These are phyloP conservation scores for Crotophaga sulcirostris DNA, from an alignment of 2,113 vertebrate species.

Conservation along the genomic window DNA sequence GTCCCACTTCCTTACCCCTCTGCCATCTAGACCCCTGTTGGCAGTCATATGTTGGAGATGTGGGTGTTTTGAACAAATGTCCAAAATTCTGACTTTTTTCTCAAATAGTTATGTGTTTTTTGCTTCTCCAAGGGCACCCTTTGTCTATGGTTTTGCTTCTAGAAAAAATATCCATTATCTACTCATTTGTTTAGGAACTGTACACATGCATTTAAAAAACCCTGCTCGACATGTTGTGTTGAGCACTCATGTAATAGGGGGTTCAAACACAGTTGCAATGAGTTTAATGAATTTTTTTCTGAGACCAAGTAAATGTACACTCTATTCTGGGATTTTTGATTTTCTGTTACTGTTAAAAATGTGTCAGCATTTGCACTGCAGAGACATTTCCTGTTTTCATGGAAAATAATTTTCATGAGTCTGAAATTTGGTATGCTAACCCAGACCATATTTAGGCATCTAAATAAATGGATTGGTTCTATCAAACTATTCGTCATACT, in stretches of 20 bases:
- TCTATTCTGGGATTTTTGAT: neutral
- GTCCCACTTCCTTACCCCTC: neutral
- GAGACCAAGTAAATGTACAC: neutral
- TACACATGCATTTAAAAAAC: neutral
- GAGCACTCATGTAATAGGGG: neutral
- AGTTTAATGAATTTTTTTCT: neutral
- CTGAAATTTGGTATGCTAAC: neutral
- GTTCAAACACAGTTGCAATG: neutral
- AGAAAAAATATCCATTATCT: neutral
- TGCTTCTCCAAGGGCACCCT: neutral
- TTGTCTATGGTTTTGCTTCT: neutral
- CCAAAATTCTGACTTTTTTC: neutral
- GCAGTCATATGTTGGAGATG: neutral
- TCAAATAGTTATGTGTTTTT: neutral
- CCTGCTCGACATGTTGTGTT: neutral
- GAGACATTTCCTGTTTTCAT: neutral
- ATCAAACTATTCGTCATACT: neutral
- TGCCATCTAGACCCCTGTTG: neutral
- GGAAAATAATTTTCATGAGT: constrained; percentile 11
- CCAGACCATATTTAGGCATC: neutral
- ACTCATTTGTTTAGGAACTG: neutral
- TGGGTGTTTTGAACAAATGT: neutral
- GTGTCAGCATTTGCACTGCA: neutral
- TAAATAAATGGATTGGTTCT: neutral
- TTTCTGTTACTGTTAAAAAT: neutral